Percentiles rank a stretch among this genome's conserved stretches.
Conservation (phyloP, 2,888 invertebrate species). For the Spisula solida region DNA sequence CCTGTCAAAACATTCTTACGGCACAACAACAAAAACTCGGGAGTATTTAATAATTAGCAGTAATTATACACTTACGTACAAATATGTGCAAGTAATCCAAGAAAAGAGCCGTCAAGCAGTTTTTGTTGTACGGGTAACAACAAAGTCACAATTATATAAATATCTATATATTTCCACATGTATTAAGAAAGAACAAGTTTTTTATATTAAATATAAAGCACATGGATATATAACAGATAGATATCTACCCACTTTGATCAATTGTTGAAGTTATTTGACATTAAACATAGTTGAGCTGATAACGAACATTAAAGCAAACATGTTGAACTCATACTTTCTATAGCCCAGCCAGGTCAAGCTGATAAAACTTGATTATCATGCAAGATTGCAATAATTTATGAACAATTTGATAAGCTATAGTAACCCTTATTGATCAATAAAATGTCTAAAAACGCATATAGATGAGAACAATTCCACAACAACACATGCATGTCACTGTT, state of each 20-base stretch:
- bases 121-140: neutral
- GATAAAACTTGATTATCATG: neutral
- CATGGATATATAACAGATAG: neutral
- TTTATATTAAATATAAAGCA: neutral
- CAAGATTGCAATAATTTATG: conserved; percentile 4
- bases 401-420: neutral
- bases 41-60: no score
- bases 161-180: neutral
- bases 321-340: neutral
- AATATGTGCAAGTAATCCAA: no score
- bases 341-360: neutral
- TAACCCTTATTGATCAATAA: neutral
- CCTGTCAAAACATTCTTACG: no score
- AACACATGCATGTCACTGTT: no score
- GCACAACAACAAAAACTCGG: no score
- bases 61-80: no score
- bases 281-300: neutral
- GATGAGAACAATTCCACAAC: no score
- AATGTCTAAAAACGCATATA: no score
- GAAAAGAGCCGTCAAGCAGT: no score
- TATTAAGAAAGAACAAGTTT: neutral
- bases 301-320: no score
- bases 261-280: neutral
- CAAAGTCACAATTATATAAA: neutral
- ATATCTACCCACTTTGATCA: neutral